A percentile compares a stretch with the other conserved stretches of the same genome.
Evolutionary conservation across 2,797 vertebrate genomes (phyloP).

Genomic region (Calcarius lapponicus): DNA sequence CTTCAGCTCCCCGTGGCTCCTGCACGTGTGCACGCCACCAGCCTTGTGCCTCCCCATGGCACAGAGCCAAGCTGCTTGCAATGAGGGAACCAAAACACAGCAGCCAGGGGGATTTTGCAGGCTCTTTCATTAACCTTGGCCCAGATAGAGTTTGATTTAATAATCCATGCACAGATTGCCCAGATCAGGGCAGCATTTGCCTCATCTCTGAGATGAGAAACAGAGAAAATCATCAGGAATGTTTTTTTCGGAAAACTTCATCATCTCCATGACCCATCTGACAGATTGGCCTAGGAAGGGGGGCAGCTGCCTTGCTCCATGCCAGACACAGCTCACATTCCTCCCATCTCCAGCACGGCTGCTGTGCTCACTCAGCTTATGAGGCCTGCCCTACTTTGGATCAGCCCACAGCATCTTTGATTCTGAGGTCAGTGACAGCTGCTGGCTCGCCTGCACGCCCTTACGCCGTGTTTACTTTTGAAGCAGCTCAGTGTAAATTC

Average conservation of each 20-base stretch:
- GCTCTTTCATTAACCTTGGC: conserved; percentile 60
- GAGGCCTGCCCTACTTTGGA: background rate
- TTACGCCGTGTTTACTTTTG: background rate
- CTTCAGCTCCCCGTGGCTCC: background rate
- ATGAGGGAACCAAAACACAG: background rate
- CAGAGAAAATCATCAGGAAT: background rate
- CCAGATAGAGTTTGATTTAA: conserved; percentile 35
- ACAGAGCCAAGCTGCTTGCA: background rate
- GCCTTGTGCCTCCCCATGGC: background rate
- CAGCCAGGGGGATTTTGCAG: conserved; percentile 1
- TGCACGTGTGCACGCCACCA: accelerated
- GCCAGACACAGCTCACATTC: background rate
- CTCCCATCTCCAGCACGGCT: background rate
- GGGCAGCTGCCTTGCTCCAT: background rate
- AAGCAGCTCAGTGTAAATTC: conserved; percentile 9
- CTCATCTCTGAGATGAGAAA: background rate
- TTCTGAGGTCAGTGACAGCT: conserved; percentile 24
- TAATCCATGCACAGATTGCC: conserved; percentile 43
- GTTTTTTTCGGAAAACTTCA: background rate
- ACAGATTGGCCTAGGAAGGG: background rate
- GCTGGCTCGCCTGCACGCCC: background rate
- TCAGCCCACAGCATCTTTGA: background rate
- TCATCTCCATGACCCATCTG: background rate
- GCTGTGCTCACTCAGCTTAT: background rate
- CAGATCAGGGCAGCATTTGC: conserved; percentile 5